phyloP scores from a whole-genome alignment of 2,888 invertebrate species.

The Plebejus anna region DNA sequence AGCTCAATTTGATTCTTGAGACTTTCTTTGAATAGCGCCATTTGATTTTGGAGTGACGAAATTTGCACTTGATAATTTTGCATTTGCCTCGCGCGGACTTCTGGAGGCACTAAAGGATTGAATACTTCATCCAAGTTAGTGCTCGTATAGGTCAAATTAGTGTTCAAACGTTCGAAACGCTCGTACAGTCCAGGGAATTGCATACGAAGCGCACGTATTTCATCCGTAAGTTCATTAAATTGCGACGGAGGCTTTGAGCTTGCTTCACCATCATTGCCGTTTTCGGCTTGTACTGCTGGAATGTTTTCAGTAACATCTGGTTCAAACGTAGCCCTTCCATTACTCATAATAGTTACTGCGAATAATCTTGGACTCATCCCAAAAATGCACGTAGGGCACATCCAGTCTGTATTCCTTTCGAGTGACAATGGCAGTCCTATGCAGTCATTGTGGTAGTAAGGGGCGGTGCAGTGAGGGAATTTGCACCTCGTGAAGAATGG shows the following conservation, averaged over 20 bases:
- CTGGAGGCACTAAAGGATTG: neutral
- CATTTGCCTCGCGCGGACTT: neutral
- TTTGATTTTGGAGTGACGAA: neutral
- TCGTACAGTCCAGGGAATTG: neutral
- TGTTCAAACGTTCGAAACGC: neutral
- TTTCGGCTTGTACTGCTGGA: neutral
- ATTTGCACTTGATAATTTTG: neutral
- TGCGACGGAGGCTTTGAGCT: neutral
- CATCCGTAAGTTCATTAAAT: neutral
- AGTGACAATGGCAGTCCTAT: neutral
- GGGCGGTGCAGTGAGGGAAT: neutral
- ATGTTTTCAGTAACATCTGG: neutral
- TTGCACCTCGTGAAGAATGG: neutral
- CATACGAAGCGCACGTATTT: constrained; percentile 1
- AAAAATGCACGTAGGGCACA: neutral
- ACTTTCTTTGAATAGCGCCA: neutral
- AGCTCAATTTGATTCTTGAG: neutral
- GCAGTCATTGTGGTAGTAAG: neutral
- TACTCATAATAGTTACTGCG: neutral
- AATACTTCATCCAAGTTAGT: neutral
- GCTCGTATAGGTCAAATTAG: neutral
- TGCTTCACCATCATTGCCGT: neutral
- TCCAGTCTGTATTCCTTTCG: neutral
- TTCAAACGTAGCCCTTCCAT: neutral
- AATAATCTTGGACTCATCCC: neutral